phyloP scores from a whole-genome alignment of 2,888 invertebrate genomes.

The Strigamia maritima region DNA sequence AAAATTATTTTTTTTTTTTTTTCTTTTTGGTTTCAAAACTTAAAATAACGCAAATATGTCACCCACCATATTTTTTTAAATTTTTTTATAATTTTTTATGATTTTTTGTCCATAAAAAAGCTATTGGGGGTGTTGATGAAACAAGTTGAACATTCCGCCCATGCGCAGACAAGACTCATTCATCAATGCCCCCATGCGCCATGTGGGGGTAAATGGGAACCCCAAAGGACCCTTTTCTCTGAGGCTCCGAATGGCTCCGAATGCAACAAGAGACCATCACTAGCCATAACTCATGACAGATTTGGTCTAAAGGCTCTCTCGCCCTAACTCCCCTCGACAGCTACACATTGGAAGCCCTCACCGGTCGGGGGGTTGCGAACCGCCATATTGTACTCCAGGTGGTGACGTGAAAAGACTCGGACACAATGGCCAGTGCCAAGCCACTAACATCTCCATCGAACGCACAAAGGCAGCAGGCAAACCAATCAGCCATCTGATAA shows the following conservation, averaged over 20 bases:
- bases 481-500: constrained; percentile 27
- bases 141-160: background rate
- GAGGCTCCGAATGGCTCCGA: background rate
- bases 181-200: constrained; percentile 19
- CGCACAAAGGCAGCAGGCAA: constrained; percentile 10
- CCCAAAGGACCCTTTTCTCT: constrained; percentile 11
- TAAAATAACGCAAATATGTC: too few relatives aligned
- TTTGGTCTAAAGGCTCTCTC: constrained; percentile 8
- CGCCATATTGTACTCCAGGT: constrained; percentile 26
- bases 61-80: too few relatives aligned
- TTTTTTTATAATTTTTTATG: too few relatives aligned
- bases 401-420: constrained; percentile 11
- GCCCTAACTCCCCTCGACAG: constrained; percentile 16
- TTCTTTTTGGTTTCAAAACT: too few relatives aligned
- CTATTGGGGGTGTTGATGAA: background rate
- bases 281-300: constrained; percentile 20
- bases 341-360: background rate
- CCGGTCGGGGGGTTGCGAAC: constrained; percentile 15
- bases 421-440: constrained; percentile 22
- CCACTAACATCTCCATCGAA: constrained; percentile 15
- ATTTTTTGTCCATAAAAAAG: background rate
- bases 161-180: constrained; percentile 1
- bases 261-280: constrained; percentile 27
- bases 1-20: background rate
- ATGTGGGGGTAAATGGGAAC: constrained; percentile 26